phyloP scores from a whole-genome alignment of 2,113 vertebrate species.

The Xenotilapia longispinis region DNA sequence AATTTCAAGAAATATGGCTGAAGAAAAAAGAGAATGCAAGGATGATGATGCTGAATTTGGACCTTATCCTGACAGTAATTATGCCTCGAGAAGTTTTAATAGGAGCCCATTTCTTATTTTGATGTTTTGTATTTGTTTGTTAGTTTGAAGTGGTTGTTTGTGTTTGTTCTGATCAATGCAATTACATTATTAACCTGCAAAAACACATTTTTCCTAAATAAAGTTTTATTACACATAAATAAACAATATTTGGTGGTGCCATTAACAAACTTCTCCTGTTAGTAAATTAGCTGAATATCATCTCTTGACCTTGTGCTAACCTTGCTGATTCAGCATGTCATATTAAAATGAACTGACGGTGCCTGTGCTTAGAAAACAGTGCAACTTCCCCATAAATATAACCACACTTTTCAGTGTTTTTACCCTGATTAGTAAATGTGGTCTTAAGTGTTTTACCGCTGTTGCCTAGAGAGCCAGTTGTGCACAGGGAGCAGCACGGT shows the following conservation, averaged over 20 bases:
- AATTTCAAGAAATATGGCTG: not conserved
- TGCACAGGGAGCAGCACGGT: conserved; percentile 71
- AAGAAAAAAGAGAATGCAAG: not conserved
- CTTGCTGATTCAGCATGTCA: not conserved
- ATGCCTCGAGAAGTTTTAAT: not conserved
- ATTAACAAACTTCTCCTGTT: not conserved
- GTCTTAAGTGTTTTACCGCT: conserved; percentile 65
- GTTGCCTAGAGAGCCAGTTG: conserved; percentile 83
- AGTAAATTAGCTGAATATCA: not conserved
- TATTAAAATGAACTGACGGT: not conserved
- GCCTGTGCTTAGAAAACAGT: conserved; percentile 72
- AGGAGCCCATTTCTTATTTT: not conserved
- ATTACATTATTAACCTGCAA: not conserved
- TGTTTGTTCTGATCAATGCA: not conserved
- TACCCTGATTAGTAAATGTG: conserved; percentile 75
- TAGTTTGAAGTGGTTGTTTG: not conserved
- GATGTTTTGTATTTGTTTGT: not conserved
- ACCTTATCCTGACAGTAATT: not conserved
- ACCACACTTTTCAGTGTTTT: conserved; percentile 41
- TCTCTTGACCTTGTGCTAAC: not conserved
- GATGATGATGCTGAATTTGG: not conserved
- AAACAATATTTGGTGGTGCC: not conserved
- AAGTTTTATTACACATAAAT: not conserved
- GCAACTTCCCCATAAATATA: conserved; percentile 20
- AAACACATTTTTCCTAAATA: not conserved